Conservation (phyloP, 92 coral and sea anemone species). For the Porites cylindrica region DNA sequence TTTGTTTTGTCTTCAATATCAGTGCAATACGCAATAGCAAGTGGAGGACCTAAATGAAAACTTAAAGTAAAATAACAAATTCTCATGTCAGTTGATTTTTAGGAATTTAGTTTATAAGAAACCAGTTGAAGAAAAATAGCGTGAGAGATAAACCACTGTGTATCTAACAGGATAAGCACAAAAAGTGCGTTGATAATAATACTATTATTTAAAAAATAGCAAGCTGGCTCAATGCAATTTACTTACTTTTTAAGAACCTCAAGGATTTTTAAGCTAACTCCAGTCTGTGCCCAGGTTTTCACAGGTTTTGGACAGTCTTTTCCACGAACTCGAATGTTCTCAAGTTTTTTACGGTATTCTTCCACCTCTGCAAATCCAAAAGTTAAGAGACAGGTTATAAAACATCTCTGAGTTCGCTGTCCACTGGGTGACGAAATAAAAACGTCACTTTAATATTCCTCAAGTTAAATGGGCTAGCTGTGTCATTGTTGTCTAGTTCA, state of each 20-base stretch:
- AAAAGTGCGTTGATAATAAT: too few species aligned
- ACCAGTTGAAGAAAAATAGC: too few species aligned
- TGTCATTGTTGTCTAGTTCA: too few species aligned
- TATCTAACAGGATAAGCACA: not conserved
- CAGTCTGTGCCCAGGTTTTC: slow-evolving; percentile 98
- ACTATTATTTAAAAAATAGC: not conserved
- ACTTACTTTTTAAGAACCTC: slow-evolving; percentile 94
- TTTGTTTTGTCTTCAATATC: too few species aligned
- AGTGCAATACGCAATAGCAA: too few species aligned
- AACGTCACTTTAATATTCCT: too few species aligned
- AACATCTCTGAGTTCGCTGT: not conserved
- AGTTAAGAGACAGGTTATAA: not conserved
- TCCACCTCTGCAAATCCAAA: slow-evolving; percentile 75
- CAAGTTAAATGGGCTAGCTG: too few species aligned
- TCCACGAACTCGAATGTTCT: slow-evolving; percentile 92
- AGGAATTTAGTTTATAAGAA: too few species aligned
- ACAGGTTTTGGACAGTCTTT: slow-evolving; percentile 96
- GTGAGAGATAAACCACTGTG: not conserved
- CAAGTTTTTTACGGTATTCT: slow-evolving; percentile 77
- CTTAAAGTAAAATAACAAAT: too few species aligned
- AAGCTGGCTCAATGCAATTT: not conserved
- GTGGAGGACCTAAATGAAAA: too few species aligned
- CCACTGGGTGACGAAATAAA: not conserved
- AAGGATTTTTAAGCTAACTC: slow-evolving; percentile 90
- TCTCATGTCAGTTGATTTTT: too few species aligned